Base-by-base conservation (phyloP, 2,113 vertebrate species). In the Elephas maximus region DNA sequence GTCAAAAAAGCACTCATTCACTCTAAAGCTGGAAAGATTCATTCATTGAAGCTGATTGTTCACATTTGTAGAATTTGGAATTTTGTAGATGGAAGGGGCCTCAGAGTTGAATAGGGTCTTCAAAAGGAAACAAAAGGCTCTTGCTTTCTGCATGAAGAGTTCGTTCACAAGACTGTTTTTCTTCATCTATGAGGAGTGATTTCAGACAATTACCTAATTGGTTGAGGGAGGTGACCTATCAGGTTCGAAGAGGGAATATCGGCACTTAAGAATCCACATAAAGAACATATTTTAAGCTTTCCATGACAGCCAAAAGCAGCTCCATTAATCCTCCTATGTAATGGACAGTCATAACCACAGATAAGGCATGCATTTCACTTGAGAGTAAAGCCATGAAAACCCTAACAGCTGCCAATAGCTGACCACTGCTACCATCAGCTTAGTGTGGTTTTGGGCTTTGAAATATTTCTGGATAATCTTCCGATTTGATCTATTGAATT, bases 141-240 rank as follows among this genome's bases (percentile, higher is more conserved):
- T 97, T 98, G 79, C 93, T 96, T 96, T 98, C 96, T 97, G 83
- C 94, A 84, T 97, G 97, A 97, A 97, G 97, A 97, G 97, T 98
- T 98, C 97, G 98, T 98, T 98, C 84, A 0, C 91, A 57, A 98
- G 97, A 97, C 97, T 98, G 94, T 97, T 98, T 96, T 97, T 98
- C 96, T 96, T 97, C 81, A 97, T 98, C 98, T 98, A 92, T 97
- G 81, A 98, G 97, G 97, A 98, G 85, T 97, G 97, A 98, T 98
- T 97, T 9, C 76, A 98, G 98, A 98, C 98, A 98, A 98, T 99
- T 99, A 99, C 98, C 98, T 99, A 98, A 99, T 99, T 99, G 98
- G 98, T 98, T 98, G 98, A 96, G 97, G 97, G 97, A 98, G 98
- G 97, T 97, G 98, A 98, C 98, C 98, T 97, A 97, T 98, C 96